phyloP scores from a whole-genome alignment of 1,140 invertebrate species.

The Psix sp. region DNA sequence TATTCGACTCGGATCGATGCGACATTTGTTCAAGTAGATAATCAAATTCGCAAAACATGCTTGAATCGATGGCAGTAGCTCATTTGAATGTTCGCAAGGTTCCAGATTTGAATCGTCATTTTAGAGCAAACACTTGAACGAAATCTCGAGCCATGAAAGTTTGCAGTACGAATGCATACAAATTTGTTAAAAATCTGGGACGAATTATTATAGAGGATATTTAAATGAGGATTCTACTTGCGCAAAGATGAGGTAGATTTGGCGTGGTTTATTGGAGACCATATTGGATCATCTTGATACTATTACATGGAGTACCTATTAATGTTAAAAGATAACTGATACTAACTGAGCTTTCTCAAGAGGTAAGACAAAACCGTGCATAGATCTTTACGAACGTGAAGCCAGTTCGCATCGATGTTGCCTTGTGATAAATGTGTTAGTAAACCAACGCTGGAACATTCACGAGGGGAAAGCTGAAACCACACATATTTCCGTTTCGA shows the following conservation, averaged over 20 bases:
- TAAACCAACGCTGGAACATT: conserved; percentile 54
- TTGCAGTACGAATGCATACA: conserved; percentile 10
- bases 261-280: conserved; percentile 44
- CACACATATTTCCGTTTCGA: conserved; percentile 45
- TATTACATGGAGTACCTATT: conserved; percentile 54
- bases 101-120: conserved; percentile 37
- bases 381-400: conserved; percentile 54
- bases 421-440: conserved; percentile 55
- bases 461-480: conserved; percentile 52
- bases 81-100: conserved; percentile 27
- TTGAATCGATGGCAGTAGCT: conserved; percentile 15
- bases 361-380: conserved; percentile 59
- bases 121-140: conserved; percentile 36
- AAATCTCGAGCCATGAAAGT: conserved; percentile 28
- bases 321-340: conserved; percentile 60
- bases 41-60: conserved; percentile 30
- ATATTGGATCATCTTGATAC: conserved; percentile 57
- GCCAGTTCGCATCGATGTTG: conserved; percentile 45
- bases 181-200: conserved; percentile 27
- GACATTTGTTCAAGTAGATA: conserved; percentile 28
- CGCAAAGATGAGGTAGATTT: conserved; percentile 48
- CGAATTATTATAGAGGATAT: conserved; percentile 43
- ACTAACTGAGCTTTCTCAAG: conserved; percentile 56
- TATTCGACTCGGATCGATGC: conserved; percentile 10
- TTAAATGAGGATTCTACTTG: conserved; percentile 36